phyloP scores from a whole-genome alignment of 2,888 invertebrate species.

The Apotomis capreana region DNA sequence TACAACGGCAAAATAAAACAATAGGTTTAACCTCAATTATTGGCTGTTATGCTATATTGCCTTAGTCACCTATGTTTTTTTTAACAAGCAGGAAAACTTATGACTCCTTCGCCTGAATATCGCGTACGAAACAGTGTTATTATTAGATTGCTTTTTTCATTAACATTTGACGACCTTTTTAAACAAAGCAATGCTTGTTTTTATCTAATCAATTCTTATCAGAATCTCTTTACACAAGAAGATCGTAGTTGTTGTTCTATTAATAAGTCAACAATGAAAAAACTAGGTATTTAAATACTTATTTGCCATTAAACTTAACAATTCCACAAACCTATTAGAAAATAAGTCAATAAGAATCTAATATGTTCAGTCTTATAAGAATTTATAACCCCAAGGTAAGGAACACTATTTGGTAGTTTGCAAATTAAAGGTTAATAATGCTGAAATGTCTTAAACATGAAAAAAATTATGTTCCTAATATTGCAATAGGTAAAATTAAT shows the following conservation, averaged over 20 bases:
- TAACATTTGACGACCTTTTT: conserved; percentile 26
- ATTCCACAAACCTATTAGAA: too few species aligned
- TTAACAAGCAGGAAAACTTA: conserved; percentile 33
- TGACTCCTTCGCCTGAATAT: conserved; percentile 5
- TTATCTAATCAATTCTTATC: conserved; percentile 47
- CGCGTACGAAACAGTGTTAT: conserved; percentile 9
- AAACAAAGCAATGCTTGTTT: conserved; percentile 40
- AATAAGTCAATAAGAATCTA: too few species aligned
- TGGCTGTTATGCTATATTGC: conserved; percentile 20
- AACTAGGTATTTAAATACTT: too few species aligned
- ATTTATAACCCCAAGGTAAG: too few species aligned
- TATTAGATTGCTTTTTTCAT: background rate
- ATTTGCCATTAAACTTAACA: too few species aligned
- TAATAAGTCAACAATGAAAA: background rate
- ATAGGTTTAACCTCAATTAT: conserved; percentile 38
- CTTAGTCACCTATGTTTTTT: conserved; percentile 40
- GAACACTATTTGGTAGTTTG: too few species aligned
- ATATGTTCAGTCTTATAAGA: too few species aligned
- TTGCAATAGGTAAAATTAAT: too few species aligned
- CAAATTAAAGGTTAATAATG: too few species aligned
- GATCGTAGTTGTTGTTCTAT: background rate
- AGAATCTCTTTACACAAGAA: conserved; percentile 39
- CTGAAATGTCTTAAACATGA: too few species aligned
- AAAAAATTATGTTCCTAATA: too few species aligned
- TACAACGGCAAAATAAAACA: conserved; percentile 44